Evolutionary conservation across 92 coral and sea anemone genomes (phyloP).

Genomic region (Scolanthus callimorphus): DNA sequence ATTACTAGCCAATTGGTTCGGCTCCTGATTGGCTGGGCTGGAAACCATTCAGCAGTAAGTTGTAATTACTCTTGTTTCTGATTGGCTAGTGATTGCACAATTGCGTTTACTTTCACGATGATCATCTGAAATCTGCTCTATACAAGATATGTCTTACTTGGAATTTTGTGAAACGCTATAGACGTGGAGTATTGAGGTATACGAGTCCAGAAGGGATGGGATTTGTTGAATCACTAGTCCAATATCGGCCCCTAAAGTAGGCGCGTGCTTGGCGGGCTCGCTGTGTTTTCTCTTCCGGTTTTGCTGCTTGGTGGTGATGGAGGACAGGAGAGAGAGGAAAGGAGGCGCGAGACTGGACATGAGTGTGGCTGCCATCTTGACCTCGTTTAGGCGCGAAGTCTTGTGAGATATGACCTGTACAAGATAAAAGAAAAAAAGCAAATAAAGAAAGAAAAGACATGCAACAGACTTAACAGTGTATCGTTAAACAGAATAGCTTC

Average conservation of each 20-base stretch:
- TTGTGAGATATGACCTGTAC: conserved; percentile 27
- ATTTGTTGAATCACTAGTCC: background rate
- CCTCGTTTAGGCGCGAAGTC: conserved; percentile 34
- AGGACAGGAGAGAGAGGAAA: conserved; percentile 25
- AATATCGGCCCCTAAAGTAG: background rate
- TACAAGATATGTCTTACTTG: conserved; percentile 29
- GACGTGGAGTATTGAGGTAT: conserved; percentile 44
- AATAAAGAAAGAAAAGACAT: too few species aligned
- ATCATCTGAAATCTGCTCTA: too few species aligned
- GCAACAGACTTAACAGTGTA: too few species aligned
- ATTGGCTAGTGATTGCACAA: too few species aligned
- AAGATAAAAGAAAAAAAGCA: too few species aligned
- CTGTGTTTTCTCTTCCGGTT: conserved; percentile 6
- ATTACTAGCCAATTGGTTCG: too few species aligned
- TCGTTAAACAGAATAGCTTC: too few species aligned
- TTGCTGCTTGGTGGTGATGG: background rate
- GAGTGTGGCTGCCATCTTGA: conserved; percentile 23
- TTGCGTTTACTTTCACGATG: too few species aligned
- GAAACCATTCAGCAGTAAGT: too few species aligned
- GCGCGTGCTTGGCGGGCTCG: background rate
- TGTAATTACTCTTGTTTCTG: too few species aligned
- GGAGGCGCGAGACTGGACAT: conserved; percentile 32
- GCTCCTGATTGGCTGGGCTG: too few species aligned
- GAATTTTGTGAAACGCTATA: conserved; percentile 51
- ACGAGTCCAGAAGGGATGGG: conserved; percentile 53